Percentiles rank a stretch among this genome's conserved stretches.
These are phyloP conservation scores for Willisornis vidua DNA, from an alignment of 2,113 vertebrate species.

Conservation along the genomic window DNA sequence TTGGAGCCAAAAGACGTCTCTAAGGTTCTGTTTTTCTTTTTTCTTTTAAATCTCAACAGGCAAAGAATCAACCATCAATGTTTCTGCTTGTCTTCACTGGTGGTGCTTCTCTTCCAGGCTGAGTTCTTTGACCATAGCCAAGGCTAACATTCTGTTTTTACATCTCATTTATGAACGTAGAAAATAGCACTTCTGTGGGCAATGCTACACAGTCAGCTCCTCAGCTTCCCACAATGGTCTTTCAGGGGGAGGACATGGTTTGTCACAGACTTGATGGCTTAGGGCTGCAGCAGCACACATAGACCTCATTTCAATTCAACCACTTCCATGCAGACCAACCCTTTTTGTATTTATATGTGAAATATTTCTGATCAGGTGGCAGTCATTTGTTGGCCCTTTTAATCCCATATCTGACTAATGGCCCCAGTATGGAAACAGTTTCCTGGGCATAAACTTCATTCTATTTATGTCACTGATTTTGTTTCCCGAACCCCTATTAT, in stretches of 20 bases:
- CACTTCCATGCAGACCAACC: background rate
- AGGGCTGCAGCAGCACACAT: background rate
- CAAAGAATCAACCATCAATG: background rate
- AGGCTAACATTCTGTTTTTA: background rate
- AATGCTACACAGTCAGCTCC: background rate
- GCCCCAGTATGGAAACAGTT: background rate
- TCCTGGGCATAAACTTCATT: background rate
- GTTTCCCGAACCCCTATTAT: background rate
- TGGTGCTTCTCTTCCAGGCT: background rate
- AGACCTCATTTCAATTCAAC: background rate
- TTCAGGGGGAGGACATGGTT: background rate
- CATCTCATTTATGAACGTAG: background rate
- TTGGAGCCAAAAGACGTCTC: background rate
- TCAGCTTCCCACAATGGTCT: fast-evolving
- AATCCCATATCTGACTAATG: background rate
- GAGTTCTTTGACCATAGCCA: background rate
- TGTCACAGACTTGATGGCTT: background rate
- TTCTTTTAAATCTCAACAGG: background rate
- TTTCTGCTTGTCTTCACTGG: background rate
- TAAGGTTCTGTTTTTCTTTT: background rate
- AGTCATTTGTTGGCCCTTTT: background rate
- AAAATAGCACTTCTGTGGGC: background rate
- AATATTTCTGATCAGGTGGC: background rate
- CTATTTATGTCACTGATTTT: fast-evolving
- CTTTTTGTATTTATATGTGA: background rate